These are phyloP conservation scores for Hylia prasina DNA, from an alignment of 2,113 vertebrate species.

Conservation along the genomic window DNA sequence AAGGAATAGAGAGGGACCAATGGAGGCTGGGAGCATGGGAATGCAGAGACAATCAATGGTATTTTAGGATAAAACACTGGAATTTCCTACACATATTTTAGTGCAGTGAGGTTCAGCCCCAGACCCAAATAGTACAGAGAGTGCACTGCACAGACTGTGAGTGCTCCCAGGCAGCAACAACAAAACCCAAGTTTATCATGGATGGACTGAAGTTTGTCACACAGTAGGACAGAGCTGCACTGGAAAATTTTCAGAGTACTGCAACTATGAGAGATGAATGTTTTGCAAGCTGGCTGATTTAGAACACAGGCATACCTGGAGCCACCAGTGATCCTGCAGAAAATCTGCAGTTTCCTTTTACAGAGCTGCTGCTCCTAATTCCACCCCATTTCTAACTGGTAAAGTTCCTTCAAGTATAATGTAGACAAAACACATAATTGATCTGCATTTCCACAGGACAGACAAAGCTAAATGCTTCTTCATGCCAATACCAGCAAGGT, in stretches of 20 bases:
- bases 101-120: background rate
- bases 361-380: background rate
- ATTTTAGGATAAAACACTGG: background rate
- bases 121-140: background rate
- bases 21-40: background rate
- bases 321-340: background rate
- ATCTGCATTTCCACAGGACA: background rate
- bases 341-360: background rate
- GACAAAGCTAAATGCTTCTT: background rate
- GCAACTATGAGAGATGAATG: background rate
- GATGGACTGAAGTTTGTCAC: background rate
- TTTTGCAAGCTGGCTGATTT: background rate
- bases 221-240: background rate
- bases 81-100: background rate
- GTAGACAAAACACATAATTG: background rate
- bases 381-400: background rate
- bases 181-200: background rate
- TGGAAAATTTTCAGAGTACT: background rate
- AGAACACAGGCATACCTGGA: background rate
- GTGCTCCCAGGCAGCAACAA: background rate
- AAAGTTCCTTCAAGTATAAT: background rate
- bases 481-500: background rate
- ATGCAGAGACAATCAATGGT: background rate
- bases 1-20: background rate
- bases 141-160: background rate